Evolutionary conservation across 2,797 vertebrate genomes (phyloP), one percentile per base, ranked within the genome.

Genomic region (Phoebastria nigripes): DNA sequence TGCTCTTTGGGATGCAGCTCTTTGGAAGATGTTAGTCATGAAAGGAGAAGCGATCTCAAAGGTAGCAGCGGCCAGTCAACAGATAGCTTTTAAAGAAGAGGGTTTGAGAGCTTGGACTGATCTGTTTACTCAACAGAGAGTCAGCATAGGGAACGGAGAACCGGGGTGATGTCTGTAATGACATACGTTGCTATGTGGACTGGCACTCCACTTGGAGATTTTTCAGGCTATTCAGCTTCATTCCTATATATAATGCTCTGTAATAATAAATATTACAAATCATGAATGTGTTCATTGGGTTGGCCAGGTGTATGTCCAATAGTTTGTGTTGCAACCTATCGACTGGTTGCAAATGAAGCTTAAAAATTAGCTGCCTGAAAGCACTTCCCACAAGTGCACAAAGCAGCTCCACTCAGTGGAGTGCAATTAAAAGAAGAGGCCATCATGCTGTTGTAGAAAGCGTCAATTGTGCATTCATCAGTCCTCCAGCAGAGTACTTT

Each of bases 391-490:
- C 52, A 63, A 71, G 41, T 21, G 63, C 78, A 63, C 56, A 76
- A 33, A 85, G 89, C 84, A 87, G 83, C 88, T 81, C 49, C 11
- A 1, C 87, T 42, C 47, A n/a, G 33, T 4, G 16, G 62, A 93
- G 65, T 51, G 76, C 46, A 83, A 66, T 86, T 63, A 81, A 86
- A 93, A 89, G 81, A 67, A 56, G 71, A 89, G 81, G 44, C 42
- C 1, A 0, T 61, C 18, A 2, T 56, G 82, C 80, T 87, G 80
- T 2, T 69, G 80, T 41, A 70, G 88, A 87, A 90, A 89, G 67
- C 19, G 0, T 65, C 44, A 46, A 66, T 51, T 80, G 88, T 93
- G 70, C 70, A 92, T 93, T 87, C 91, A 91, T 41, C 62, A 73
- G 70, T 85, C 10, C n/a, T 87, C n/a, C 19, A 37, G 76, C 71